phyloP scores from a whole-genome alignment of 53 echinoderm and acorn worm species.

The Zoroaster sp. region DNA sequence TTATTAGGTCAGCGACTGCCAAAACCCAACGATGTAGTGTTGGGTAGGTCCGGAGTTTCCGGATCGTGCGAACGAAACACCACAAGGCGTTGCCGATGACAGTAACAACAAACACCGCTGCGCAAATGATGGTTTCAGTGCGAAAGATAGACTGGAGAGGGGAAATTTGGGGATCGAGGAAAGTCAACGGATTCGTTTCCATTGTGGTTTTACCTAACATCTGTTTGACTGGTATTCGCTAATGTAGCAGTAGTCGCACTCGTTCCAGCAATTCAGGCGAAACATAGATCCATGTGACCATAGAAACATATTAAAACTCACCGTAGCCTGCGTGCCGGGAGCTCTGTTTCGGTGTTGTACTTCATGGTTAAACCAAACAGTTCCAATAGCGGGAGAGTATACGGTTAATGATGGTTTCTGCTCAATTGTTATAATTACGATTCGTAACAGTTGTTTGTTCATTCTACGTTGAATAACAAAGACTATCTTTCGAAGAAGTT shows the following conservation, averaged over 20 bases:
- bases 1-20: slow-evolving; percentile 60
- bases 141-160: neutral
- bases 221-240: neutral
- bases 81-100: slow-evolving; percentile 57
- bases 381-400: too few species aligned
- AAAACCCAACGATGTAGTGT: slow-evolving; percentile 70
- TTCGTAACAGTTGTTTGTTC: too few species aligned
- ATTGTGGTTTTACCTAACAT: neutral
- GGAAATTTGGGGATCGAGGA: neutral
- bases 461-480: too few species aligned
- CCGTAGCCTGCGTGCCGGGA: too few species aligned
- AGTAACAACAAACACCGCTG: slow-evolving; percentile 44
- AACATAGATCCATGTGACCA: too few species aligned
- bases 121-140: slow-evolving; percentile 7
- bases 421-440: too few species aligned
- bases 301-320: too few species aligned
- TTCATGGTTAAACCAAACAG: too few species aligned
- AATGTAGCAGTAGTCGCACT: neutral
- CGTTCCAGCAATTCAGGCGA: neutral
- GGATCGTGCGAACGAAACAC: slow-evolving; percentile 54
- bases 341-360: too few species aligned
- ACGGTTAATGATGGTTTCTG: too few species aligned
- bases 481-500: too few species aligned
- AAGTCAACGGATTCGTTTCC: neutral
- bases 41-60: slow-evolving; percentile 62